Conservation (phyloP, 2,113 vertebrate species). For the Myotis yumanensis region DNA sequence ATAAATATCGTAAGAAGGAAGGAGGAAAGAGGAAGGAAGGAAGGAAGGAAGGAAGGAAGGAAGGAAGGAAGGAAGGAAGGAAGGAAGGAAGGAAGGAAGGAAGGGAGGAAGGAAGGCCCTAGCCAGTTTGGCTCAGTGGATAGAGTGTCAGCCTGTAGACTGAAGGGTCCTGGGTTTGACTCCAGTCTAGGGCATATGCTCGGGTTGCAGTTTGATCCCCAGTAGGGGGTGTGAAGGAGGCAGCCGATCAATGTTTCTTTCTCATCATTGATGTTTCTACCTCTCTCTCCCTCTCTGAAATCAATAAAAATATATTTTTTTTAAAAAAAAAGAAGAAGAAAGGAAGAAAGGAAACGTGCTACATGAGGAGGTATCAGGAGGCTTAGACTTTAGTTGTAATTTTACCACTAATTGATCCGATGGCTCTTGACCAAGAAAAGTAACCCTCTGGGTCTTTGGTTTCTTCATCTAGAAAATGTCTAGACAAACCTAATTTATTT, state of each 20-base stretch:
- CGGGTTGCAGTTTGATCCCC: too few species aligned
- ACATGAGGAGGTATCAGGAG: not conserved
- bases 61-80: not conserved
- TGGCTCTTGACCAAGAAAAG: not conserved
- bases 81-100: not conserved
- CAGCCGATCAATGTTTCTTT: too few species aligned
- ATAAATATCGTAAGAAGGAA: not conserved
- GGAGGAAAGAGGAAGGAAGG: not conserved
- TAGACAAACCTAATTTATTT: slow-evolving; percentile 17
- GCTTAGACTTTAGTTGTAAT: not conserved
- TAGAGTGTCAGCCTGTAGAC: too few species aligned
- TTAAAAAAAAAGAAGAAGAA: not conserved
- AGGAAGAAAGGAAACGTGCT: too few species aligned
- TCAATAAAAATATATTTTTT: too few species aligned
- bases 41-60: too few species aligned
- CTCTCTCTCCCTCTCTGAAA: too few species aligned
- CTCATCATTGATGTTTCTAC: too few species aligned
- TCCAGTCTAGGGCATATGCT: too few species aligned
- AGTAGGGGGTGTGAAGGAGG: too few species aligned
- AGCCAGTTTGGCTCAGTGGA: too few species aligned
- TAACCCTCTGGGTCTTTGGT: not conserved
- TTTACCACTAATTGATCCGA: not conserved
- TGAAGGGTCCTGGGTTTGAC: too few species aligned
- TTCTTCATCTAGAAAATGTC: slow-evolving; percentile 47
- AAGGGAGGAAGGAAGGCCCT: not conserved